Evolutionary conservation across 2,888 invertebrate species (phyloP), one percentile per base, ranked within the genome.

Genomic region (Agrypnus murinus): DNA sequence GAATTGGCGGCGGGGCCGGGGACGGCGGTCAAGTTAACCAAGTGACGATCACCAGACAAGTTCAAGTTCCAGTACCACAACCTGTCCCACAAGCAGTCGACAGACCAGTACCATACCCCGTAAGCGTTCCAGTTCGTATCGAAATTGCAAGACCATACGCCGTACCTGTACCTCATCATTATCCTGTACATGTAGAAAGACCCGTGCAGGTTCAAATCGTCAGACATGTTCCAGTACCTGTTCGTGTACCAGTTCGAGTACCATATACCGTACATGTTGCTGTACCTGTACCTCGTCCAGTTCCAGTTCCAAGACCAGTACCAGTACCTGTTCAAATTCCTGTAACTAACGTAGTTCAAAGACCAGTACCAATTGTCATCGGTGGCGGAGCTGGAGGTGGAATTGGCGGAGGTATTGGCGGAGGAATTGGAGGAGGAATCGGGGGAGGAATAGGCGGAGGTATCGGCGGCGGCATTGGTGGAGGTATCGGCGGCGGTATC

Each of bases 191-290:
- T 0, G 87, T 89, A 0, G 88, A 88, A 68, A 85, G 87, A 64
- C 88, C 88, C 1, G 87, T 89, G 38, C 87, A 88, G 1, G 86
- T 87, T 40, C 88, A 86, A 1, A 88, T 89, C 1, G 85, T 88
- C 1, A 89, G 88, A 73, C 88, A 88, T 0, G 88, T 89, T 0
- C 89, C 84, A 38, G 58, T 68, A 6, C 85, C 81, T 72, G 84
- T 84, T 17, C 80, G 83, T 83, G 86, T 87, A 53, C 86, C 87
- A 74, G 85, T 87, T 7, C 84, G 78, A 73, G 81, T 84, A 53
- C 78, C 82, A 4, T 80, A 83, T 3, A 80, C 82, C 17, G 81
- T 82, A 8, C 84, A 82, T 53, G 80, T 82, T 17, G 79, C 79
- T 71, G 81, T 82, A 58, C 75, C 80, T 19, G 83, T 85, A 57